Conservation (phyloP, 2,888 invertebrate genomes). For the Apocheima hispidaria region DNA sequence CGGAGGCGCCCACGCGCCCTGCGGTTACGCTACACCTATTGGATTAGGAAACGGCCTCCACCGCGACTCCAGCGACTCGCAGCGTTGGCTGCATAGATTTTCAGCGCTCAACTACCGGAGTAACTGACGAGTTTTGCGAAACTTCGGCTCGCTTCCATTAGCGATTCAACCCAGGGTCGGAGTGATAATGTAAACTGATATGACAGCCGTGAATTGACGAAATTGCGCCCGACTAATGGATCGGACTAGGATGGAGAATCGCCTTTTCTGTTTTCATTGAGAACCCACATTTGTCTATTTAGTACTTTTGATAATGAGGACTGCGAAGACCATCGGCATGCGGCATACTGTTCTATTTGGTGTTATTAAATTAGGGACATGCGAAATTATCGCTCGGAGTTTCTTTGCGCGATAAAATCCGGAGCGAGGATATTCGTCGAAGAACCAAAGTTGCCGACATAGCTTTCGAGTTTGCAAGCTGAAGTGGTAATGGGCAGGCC, state of each 20-base stretch:
- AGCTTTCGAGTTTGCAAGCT: no score
- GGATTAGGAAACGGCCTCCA: constrained; percentile 59
- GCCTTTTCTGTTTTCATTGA: constrained; percentile 37
- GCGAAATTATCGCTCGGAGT: no score
- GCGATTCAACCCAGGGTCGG: constrained; percentile 54
- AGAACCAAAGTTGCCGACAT: no score
- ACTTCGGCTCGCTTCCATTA: constrained; percentile 54
- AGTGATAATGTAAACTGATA: constrained; percentile 55
- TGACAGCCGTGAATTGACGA: constrained; percentile 39
- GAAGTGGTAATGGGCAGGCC: no score
- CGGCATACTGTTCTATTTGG: constrained; percentile 12
- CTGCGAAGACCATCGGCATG: neutral
- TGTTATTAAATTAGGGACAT: constrained; percentile 12
- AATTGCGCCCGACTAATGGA: constrained; percentile 36
- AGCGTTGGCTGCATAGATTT: constrained; percentile 54
- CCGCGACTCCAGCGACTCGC: constrained; percentile 2
- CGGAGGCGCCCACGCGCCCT: constrained; percentile 71
- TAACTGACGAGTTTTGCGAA: constrained; percentile 75
- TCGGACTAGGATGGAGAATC: no score
- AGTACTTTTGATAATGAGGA: constrained; percentile 42
- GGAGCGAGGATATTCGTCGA: no score
- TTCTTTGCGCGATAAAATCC: no score
- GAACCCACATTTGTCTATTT: constrained; percentile 40
- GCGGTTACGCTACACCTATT: constrained; percentile 46
- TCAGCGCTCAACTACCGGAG: constrained; percentile 64